These are phyloP conservation scores for Cyclina sinensis DNA, from an alignment of 1,140 invertebrate species.

Conservation along the genomic window DNA sequence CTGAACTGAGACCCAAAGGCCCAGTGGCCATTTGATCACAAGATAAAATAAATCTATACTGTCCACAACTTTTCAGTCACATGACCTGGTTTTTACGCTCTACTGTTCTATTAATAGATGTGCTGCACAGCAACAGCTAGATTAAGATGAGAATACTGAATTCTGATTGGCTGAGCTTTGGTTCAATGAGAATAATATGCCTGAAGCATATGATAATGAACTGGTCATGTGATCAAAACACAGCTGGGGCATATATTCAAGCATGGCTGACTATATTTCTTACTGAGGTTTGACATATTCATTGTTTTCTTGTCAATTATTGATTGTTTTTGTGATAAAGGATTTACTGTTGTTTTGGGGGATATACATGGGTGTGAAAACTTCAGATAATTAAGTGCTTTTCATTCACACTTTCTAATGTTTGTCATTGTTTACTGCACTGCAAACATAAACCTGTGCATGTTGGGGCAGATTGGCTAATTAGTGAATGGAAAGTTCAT, in stretches of 20 bases:
- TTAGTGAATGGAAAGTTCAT: slow-evolving; percentile 61
- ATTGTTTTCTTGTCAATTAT: slow-evolving; percentile 69
- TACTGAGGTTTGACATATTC: slow-evolving; percentile 65
- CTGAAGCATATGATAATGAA: slow-evolving; percentile 66
- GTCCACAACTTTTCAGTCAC: slow-evolving; percentile 36
- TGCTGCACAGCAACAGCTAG: slow-evolving; percentile 69
- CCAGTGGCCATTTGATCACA: slow-evolving; percentile 40
- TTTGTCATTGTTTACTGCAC: neutral
- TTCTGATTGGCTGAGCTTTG: slow-evolving; percentile 63
- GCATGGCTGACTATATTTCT: slow-evolving; percentile 66
- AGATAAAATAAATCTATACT: slow-evolving; percentile 11
- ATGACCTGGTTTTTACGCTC: slow-evolving; percentile 55
- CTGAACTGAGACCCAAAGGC: neutral
- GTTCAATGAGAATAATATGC: slow-evolving; percentile 69
- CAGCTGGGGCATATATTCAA: slow-evolving; percentile 64
- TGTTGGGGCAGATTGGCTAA: slow-evolving; percentile 53
- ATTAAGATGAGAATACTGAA: slow-evolving; percentile 52
- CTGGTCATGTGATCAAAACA: slow-evolving; percentile 68
- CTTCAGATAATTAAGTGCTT: neutral
- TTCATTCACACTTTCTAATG: slow-evolving; percentile 35
- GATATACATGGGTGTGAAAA: slow-evolving; percentile 49
- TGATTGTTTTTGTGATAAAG: slow-evolving; percentile 35
- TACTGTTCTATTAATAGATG: slow-evolving; percentile 64
- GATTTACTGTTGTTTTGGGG: slow-evolving; percentile 9
- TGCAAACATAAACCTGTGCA: slow-evolving; percentile 19